These are phyloP conservation scores for Coracopsis vasa DNA, from an alignment of 2,113 vertebrate genomes.

Conservation along the genomic window DNA sequence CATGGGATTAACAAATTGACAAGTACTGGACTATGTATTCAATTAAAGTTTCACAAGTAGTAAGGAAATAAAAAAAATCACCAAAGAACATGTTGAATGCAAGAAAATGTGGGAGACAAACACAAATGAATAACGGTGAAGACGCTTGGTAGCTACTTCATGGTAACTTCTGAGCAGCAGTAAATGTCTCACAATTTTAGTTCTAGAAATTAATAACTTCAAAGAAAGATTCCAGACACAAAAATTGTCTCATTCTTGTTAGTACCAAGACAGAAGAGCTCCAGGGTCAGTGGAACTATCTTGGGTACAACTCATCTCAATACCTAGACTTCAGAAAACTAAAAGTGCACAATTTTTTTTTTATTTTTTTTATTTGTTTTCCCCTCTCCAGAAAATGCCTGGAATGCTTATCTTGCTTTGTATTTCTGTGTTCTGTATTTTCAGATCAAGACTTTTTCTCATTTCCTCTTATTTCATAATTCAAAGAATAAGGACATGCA, in stretches of 20 bases:
- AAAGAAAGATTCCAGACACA: not conserved
- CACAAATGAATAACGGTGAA: not conserved
- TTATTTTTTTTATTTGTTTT: not conserved
- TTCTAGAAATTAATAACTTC: not conserved
- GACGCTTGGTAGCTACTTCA: not conserved
- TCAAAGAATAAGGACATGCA: not conserved
- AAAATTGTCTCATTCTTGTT: not conserved
- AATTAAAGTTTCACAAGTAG: conserved; percentile 11
- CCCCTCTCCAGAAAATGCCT: not conserved
- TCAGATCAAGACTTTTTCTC: not conserved
- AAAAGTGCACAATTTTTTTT: not conserved
- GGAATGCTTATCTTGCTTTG: not conserved
- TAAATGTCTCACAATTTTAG: not conserved
- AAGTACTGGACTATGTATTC: not conserved
- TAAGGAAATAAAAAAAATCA: not conserved
- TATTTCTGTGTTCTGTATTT: not conserved
- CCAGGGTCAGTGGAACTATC: not conserved
- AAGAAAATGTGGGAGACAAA: not conserved
- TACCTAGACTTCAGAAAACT: not conserved
- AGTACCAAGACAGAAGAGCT: not conserved
- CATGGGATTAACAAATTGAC: conserved; percentile 12
- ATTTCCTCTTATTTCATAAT: not conserved
- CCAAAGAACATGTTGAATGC: not conserved
- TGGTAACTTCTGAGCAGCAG: not conserved
- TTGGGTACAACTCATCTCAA: not conserved